Conservation (phyloP, 2,888 invertebrate species). For the Trichopoda pennipes region DNA sequence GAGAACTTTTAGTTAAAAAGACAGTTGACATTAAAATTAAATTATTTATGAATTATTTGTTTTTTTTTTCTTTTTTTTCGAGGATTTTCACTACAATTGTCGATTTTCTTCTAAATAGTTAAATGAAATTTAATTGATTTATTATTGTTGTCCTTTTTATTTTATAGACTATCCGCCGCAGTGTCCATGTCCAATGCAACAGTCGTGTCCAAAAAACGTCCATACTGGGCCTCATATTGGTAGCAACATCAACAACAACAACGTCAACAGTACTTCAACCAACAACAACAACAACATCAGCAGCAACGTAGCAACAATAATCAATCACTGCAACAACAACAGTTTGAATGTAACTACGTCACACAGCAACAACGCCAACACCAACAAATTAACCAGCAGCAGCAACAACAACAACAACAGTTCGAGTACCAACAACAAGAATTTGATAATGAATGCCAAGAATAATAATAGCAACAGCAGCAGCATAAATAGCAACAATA, state of each 20-base stretch:
- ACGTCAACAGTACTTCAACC: slow-evolving; percentile 66
- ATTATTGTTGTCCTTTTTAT: neutral
- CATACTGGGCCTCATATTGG: slow-evolving; percentile 99
- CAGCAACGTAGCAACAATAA: slow-evolving; percentile 65
- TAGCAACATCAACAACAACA: slow-evolving; percentile 87
- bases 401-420: slow-evolving; percentile 72
- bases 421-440: slow-evolving; percentile 69
- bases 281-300: slow-evolving; percentile 72
- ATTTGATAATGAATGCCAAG: slow-evolving; percentile 77
- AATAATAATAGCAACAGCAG: slow-evolving; percentile 78
- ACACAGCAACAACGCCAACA: slow-evolving; percentile 63
- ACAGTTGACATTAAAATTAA: no score
- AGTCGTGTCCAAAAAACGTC: slow-evolving; percentile 98
- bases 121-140: neutral
- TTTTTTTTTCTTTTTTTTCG: no score
- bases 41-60: no score
- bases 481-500: slow-evolving; percentile 65
- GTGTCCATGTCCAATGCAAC: slow-evolving; percentile 95
- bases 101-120: no score
- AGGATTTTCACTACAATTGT: no score
- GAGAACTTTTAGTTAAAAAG: no score
- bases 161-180: slow-evolving; percentile 82
- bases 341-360: slow-evolving; percentile 75
- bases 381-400: slow-evolving; percentile 59
- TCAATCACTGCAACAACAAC: slow-evolving; percentile 71